Conservation (phyloP, 2,113 vertebrate species). For the Gymnarchus niloticus region DNA sequence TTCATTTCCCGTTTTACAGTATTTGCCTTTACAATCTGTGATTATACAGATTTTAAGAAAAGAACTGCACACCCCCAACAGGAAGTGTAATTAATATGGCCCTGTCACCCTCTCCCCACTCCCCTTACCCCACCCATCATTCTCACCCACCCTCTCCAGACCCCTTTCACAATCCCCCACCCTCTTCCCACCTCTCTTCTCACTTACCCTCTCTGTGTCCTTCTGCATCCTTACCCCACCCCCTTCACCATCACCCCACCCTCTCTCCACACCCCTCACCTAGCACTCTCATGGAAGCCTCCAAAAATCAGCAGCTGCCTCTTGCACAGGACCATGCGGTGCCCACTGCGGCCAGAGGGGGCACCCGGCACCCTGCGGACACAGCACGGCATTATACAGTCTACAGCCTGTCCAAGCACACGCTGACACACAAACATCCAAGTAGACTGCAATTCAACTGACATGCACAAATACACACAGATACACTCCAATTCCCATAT, state of each 20-base stretch:
- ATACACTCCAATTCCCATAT: neutral
- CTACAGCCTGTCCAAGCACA: neutral
- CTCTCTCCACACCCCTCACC: slow-evolving; percentile 52
- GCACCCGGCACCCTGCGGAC: slow-evolving; percentile 75
- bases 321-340: slow-evolving; percentile 85
- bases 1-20: neutral
- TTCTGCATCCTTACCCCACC: no score
- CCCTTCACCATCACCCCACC: neutral
- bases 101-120: no score
- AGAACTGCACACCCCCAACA: no score
- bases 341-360: slow-evolving; percentile 87
- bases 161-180: neutral
- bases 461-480: neutral
- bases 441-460: neutral
- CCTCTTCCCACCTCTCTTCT: neutral
- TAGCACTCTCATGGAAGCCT: slow-evolving; percentile 87
- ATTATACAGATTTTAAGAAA: no score
- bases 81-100: no score
- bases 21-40: no score
- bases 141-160: neutral
- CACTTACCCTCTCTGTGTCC: no score
- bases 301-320: slow-evolving; percentile 85
- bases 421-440: neutral
- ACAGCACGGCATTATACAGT: neutral
- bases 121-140: neutral